Percentiles rank a stretch among this genome's conserved stretches.
phyloP scores from a whole-genome alignment of 2,113 vertebrate species.

The Chlorocebus sabaeus region DNA sequence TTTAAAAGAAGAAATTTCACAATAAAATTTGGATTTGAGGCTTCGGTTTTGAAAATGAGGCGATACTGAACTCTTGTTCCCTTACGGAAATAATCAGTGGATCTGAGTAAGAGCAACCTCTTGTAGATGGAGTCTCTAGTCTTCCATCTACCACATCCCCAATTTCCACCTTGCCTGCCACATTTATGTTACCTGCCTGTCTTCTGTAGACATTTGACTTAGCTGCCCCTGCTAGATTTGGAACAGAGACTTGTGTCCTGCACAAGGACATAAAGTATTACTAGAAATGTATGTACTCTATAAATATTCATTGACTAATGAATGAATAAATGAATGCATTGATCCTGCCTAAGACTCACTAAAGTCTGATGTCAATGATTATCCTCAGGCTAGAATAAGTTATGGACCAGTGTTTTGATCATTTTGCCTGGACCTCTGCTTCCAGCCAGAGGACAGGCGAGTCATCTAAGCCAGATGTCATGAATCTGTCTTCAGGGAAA shows the following conservation, averaged over 20 bases:
- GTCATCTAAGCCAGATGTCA: not conserved
- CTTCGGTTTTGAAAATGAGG: not conserved
- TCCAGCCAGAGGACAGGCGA: not conserved
- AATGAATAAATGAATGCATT: not conserved
- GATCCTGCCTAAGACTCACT: not conserved
- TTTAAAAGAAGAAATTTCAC: conserved; percentile 16
- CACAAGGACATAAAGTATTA: not conserved
- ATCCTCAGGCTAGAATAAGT: conserved; percentile 34
- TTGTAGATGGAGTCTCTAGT: not conserved
- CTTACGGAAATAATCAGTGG: not conserved
- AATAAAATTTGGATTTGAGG: not conserved
- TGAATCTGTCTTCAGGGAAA: not conserved
- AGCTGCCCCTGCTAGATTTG: not conserved
- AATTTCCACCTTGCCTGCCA: not conserved
- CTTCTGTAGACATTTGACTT: not conserved
- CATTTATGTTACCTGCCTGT: not conserved
- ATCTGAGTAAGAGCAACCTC: not conserved
- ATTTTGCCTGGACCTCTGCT: not conserved
- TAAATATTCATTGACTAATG: not conserved
- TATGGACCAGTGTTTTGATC: not conserved
- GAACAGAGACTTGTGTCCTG: not conserved
- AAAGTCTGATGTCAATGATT: not conserved
- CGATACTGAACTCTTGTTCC: not conserved
- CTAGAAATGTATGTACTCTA: not conserved
- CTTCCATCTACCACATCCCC: not conserved